Evolutionary conservation across 37 sponge, comb jelly and placozoan species (phyloP), one percentile per base, ranked within the genome.

Genomic region (Halichondria panicea): DNA sequence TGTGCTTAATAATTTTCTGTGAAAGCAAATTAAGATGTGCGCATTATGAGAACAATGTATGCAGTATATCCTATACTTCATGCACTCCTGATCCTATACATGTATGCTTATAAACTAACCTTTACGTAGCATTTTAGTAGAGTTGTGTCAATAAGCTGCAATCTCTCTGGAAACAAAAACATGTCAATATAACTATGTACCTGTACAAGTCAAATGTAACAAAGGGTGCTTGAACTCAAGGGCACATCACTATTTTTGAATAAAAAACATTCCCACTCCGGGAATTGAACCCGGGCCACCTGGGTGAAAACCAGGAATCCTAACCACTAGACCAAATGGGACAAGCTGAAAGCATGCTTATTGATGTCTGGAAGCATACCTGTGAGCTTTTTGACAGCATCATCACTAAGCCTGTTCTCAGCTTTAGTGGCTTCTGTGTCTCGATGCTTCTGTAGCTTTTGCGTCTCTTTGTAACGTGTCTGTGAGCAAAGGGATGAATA

Each of bases 111-210:
- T 52, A 52, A 21, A 61, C 19, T 33, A 33, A 93, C 94, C 84
- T 88, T 74, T 4, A 88, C 41, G 58, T 95, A 95, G 63, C 96
- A 95, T 55, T 95, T 95, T 3, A 95, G 80, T 24, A 91, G 75
- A 7, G 96, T 95, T 24, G 96, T 91, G 72, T 91, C 96, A 33
- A 95, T 81, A 33, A 91, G 64, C 67, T 80, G 71, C 39, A 84
- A 54, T 59, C 43, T 63, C 4, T 77, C 79, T 63, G 68, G 22
- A 32, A 36, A 4, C 11, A 71, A 11, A 3, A 13, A 54, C 37
- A 71, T 3, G 5, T 2, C 24, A 5, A n/a, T n/a, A n/a, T n/a
- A n/a, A n/a, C n/a, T n/a, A n/a, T n/a, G n/a, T n/a, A n/a, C n/a
- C n/a, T 53, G 27, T 7, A n/a, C 19, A 58, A 24, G 19, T 24